A percentile compares a stretch with the other conserved stretches of the same genome.
These are phyloP conservation scores for Naso thynnoides DNA, from an alignment of 2,797 vertebrate genomes.

Conservation along the genomic window DNA sequence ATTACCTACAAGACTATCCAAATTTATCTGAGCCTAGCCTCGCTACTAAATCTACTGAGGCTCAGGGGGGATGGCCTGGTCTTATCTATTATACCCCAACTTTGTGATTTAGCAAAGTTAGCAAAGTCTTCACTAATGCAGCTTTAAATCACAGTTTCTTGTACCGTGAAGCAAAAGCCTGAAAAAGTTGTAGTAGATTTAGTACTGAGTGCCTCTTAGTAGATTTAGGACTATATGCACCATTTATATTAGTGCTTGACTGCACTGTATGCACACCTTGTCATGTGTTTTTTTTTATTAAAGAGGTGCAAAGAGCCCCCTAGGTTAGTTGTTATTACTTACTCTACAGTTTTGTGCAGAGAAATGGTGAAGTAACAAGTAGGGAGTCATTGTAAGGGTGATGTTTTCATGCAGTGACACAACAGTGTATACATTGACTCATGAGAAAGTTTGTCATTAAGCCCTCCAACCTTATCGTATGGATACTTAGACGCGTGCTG, in stretches of 20 bases:
- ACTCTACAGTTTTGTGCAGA: slow-evolving; percentile 7
- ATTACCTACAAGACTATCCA: neutral
- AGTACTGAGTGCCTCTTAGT: slow-evolving; percentile 5
- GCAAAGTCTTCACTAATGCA: slow-evolving; percentile 28
- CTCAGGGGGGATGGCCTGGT: neutral
- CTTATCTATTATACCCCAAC: slow-evolving; percentile 10
- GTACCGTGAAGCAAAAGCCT: slow-evolving; percentile 16
- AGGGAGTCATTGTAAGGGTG: slow-evolving; percentile 4
- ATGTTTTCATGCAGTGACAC: slow-evolving; percentile 9
- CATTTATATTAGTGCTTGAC: slow-evolving; percentile 25
- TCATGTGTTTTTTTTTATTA: slow-evolving; percentile 23
- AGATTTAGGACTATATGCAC: neutral
- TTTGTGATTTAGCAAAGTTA: slow-evolving; percentile 42
- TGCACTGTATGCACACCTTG: slow-evolving; percentile 4
- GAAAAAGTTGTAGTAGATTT: slow-evolving; percentile 18
- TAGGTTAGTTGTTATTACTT: slow-evolving; percentile 1
- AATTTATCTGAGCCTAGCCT: slow-evolving; percentile 23
- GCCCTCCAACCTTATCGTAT: no score
- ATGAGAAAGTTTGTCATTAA: neutral
- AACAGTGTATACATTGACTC: neutral
- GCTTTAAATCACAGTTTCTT: slow-evolving; percentile 31
- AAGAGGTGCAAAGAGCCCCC: slow-evolving; percentile 15
- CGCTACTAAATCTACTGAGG: slow-evolving; percentile 14
- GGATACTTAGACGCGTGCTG: no score
- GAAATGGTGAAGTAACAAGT: slow-evolving; percentile 1